Conservation (phyloP, 2,797 vertebrate genomes). For the Rhabdomys pumilio region DNA sequence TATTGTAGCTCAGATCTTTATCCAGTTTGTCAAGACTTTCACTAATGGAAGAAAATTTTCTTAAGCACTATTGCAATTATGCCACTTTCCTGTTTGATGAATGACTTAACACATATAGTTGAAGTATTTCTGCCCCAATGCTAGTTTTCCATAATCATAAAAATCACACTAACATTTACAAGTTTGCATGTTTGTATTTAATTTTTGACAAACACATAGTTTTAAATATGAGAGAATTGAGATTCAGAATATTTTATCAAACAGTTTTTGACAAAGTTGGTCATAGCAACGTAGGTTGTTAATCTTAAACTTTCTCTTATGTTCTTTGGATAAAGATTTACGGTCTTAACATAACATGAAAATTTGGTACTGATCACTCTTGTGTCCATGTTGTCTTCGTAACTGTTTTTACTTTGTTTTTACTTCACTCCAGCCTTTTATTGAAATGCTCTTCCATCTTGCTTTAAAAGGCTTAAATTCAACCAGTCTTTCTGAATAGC, state of each 20-base stretch:
- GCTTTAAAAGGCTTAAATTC: constrained; percentile 26
- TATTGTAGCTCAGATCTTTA: constrained; percentile 6
- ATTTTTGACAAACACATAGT: background rate
- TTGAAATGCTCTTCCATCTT: background rate
- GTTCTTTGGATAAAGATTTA: constrained; percentile 17
- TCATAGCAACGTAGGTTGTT: background rate
- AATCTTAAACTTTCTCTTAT: background rate
- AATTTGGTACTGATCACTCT: background rate
- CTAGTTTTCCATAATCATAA: constrained; percentile 29
- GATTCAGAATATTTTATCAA: background rate
- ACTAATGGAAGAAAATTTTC: constrained; percentile 50
- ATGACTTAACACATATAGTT: background rate
- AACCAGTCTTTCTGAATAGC: background rate
- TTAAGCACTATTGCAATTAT: constrained; percentile 14
- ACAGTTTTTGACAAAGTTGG: constrained; percentile 40
- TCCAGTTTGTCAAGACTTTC: constrained; percentile 29
- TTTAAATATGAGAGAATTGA: constrained; percentile 37
- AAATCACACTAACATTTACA: background rate
- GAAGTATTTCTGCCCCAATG: constrained; percentile 40
- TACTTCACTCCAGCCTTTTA: constrained; percentile 24
- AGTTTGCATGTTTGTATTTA: constrained; percentile 35
- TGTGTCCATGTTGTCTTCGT: background rate
- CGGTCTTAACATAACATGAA: constrained; percentile 29
- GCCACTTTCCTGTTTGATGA: constrained; percentile 19
- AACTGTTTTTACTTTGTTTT: background rate